Percentiles rank a stretch among this genome's conserved stretches.
Conservation (phyloP, 2,888 invertebrate species). For the Hydrotaea diabolus region DNA sequence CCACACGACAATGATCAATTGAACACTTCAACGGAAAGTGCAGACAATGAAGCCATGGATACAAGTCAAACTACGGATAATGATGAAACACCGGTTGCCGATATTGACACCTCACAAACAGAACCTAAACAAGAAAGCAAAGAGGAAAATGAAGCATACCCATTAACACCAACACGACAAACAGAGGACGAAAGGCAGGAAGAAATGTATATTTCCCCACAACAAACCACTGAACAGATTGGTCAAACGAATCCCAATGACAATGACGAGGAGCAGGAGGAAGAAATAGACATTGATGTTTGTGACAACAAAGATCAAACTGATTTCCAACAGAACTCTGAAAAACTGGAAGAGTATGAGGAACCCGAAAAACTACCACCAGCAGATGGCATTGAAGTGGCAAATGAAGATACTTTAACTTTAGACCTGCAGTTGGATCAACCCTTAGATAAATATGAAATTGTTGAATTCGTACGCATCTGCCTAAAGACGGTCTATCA, state of each 20-base stretch:
- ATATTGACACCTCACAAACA: slow-evolving; percentile 1
- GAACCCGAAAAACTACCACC: slow-evolving; percentile 63
- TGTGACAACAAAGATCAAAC: slow-evolving; percentile 59
- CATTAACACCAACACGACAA: neutral
- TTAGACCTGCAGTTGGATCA: slow-evolving; percentile 88
- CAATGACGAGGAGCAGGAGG: slow-evolving; percentile 54
- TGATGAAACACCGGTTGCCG: slow-evolving; percentile 32
- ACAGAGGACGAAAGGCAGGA: neutral
- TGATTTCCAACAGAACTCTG: neutral
- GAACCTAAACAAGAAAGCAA: neutral
- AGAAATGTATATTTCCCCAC: neutral
- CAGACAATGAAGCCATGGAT: slow-evolving; percentile 45
- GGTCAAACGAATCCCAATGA: slow-evolving; percentile 16
- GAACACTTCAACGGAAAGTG: slow-evolving; percentile 49
- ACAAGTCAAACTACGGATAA: slow-evolving; percentile 28
- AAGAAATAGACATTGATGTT: slow-evolving; percentile 74
- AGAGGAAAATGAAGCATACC: neutral
- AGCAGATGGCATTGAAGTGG: slow-evolving; percentile 82
- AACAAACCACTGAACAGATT: slow-evolving; percentile 15
- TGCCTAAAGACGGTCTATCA: slow-evolving; percentile 87
- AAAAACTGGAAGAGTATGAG: slow-evolving; percentile 10
- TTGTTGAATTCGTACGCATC: slow-evolving; percentile 87
- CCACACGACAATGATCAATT: slow-evolving; percentile 38
- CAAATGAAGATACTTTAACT: slow-evolving; percentile 85
- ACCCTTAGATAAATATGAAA: slow-evolving; percentile 88